Percentiles rank a stretch among this genome's conserved stretches.
Evolutionary conservation across 2,888 invertebrate species (phyloP).

Genomic region (Diaphora mendica): DNA sequence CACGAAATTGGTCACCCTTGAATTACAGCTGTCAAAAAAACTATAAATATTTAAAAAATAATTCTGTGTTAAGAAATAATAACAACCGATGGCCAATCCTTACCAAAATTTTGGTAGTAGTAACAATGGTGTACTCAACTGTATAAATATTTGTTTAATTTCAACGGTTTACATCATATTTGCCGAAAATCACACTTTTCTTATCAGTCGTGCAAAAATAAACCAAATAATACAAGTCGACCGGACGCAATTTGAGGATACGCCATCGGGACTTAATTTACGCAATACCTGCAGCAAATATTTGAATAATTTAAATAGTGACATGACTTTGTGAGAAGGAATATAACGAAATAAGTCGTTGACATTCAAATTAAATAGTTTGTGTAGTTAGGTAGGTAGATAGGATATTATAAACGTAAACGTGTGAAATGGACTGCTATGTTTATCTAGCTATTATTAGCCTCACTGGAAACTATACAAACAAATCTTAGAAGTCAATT

Average conservation of each 20-base stretch:
- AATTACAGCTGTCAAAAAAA: too few relatives aligned
- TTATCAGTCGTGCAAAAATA: slow-evolving; percentile 3
- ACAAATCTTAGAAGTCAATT: neutral
- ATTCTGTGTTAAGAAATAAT: neutral
- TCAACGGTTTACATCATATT: neutral
- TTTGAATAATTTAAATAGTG: neutral
- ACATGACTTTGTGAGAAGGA: neutral
- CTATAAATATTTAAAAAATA: too few relatives aligned
- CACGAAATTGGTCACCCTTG: too few relatives aligned
- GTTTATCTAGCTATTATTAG: neutral
- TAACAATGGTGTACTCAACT: neutral
- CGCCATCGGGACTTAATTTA: neutral
- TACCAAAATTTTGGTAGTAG: neutral
- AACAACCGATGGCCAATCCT: neutral
- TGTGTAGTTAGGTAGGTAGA: neutral
- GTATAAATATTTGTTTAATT: neutral
- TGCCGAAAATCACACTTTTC: neutral
- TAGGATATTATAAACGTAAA: neutral
- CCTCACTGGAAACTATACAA: neutral
- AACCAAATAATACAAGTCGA: neutral
- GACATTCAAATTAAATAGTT: neutral
- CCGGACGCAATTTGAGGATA: neutral
- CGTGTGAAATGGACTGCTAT: neutral
- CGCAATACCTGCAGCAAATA: neutral
- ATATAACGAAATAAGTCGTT: neutral